These are phyloP conservation scores for Helicoverpa assulta DNA, from an alignment of 2,888 invertebrate genomes.

Conservation along the genomic window DNA sequence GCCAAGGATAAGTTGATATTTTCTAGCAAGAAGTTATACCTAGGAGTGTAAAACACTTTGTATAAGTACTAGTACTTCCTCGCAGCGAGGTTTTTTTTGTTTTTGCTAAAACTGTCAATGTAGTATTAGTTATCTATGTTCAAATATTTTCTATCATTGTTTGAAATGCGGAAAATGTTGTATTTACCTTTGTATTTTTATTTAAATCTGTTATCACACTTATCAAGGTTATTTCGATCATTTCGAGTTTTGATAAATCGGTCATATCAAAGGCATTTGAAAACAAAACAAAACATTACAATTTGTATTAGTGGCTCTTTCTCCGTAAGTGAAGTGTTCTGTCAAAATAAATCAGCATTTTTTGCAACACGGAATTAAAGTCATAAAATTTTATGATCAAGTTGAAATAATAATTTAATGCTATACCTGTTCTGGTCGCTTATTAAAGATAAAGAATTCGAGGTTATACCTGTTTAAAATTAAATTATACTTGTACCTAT, in stretches of 20 bases:
- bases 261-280: background rate
- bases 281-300: background rate
- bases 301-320: background rate
- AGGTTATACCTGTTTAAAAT: conserved; percentile 15
- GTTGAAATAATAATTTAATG: conserved; percentile 20
- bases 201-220: background rate
- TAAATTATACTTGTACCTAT: conserved; percentile 8
- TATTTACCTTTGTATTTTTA: background rate
- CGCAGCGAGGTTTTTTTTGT: too few species aligned
- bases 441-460: conserved; percentile 15
- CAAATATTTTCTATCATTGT: too few species aligned
- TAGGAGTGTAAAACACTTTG: too few species aligned
- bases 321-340: background rate
- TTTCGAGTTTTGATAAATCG: background rate
- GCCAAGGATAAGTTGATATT: background rate
- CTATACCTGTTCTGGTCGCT: conserved; percentile 35
- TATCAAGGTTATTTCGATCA: background rate
- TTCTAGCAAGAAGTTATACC: background rate
- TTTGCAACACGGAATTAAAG: conserved; percentile 20
- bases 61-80: too few species aligned
- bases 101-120: too few species aligned
- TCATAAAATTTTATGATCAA: conserved; percentile 28
- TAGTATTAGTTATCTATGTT: too few species aligned
- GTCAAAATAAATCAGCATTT: conserved; percentile 15
- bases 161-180: too few species aligned